Conservation (phyloP, 2,797 vertebrate species). For the Pelochelys cantorii region DNA sequence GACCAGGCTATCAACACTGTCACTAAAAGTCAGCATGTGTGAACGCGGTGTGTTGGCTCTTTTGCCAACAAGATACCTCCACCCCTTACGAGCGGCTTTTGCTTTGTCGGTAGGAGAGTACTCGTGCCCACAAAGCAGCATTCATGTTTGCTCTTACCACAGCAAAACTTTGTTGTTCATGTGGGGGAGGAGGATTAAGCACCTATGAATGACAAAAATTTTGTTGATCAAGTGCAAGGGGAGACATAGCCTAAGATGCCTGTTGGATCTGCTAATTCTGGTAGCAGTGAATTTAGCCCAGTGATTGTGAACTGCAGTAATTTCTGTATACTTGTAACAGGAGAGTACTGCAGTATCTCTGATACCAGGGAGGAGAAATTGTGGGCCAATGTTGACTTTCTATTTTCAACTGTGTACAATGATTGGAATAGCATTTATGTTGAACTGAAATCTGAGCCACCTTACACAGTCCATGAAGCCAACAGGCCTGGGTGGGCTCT, state of each 20-base stretch:
- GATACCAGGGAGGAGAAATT: neutral
- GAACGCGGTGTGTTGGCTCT: no score
- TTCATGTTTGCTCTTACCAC: no score
- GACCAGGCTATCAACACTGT: no score
- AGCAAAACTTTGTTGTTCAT: no score
- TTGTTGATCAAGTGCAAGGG: no score
- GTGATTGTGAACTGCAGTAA: neutral
- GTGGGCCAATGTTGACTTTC: neutral
- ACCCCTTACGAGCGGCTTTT: no score
- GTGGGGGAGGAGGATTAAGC: no score
- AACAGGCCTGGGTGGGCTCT: neutral
- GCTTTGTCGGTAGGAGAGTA: no score
- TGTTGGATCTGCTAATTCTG: neutral
- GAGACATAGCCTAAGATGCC: neutral
- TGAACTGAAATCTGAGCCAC: neutral
- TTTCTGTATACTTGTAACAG: neutral
- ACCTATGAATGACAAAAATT: no score
- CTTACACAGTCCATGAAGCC: neutral
- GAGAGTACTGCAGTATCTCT: neutral
- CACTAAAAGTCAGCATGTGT: no score
- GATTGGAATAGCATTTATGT: neutral
- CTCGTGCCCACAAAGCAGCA: no score
- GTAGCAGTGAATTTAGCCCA: neutral
- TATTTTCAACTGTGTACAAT: neutral
- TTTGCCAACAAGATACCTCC: no score